Conservation (phyloP, 2,888 invertebrate species). For the Pilophorus perplexus region DNA sequence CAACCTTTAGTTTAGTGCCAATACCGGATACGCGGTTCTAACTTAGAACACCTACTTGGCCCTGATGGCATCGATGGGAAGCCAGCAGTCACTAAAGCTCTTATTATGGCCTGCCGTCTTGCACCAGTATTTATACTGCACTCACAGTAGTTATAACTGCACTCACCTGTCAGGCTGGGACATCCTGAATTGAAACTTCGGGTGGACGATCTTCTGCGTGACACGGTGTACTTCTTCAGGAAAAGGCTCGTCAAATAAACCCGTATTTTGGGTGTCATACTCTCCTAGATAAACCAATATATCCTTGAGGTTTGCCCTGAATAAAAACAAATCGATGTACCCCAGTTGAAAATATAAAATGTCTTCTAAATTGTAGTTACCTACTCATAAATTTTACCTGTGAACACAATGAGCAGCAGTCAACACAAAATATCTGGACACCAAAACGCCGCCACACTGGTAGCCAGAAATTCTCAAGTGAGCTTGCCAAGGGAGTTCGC, state of each 20-base stretch:
- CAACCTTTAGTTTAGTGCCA: no score
- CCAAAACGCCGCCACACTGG: slow-evolving; percentile 78
- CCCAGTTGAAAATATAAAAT: no score
- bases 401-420: slow-evolving; percentile 83
- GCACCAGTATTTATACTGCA: no score
- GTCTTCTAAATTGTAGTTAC: no score
- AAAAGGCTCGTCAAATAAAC: slow-evolving; percentile 60
- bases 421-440: slow-evolving; percentile 70
- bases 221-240: slow-evolving; percentile 69
- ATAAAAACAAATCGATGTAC: no score
- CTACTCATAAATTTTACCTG: background rate
- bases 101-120: no score
- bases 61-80: no score
- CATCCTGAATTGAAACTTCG: slow-evolving; percentile 73
- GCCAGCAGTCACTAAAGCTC: no score
- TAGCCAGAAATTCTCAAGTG: slow-evolving; percentile 78
- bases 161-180: slow-evolving; percentile 82
- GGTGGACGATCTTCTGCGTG: slow-evolving; percentile 72
- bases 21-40: no score
- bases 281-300: slow-evolving; percentile 78
- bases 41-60: no score
- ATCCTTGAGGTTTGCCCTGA: slow-evolving; percentile 66
- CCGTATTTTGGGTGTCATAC: slow-evolving; percentile 71
- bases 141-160: no score
- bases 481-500: slow-evolving; percentile 83